Evolutionary conservation across 2,888 invertebrate species (phyloP), one percentile per base, ranked within the genome.

Genomic region (Hirtodrosophila histrioides): DNA sequence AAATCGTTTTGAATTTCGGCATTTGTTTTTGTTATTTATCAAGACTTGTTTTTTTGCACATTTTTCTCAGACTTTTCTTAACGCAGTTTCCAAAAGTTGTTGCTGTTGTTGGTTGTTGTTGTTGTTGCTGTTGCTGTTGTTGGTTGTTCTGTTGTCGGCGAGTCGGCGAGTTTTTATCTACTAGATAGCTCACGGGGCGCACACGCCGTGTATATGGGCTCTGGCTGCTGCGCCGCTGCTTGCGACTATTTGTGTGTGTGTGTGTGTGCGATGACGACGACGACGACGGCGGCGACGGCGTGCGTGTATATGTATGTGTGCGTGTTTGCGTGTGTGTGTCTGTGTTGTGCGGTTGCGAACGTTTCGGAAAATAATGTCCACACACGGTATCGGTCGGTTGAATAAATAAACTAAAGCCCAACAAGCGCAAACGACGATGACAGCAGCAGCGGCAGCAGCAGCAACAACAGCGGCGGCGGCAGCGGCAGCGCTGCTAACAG

Each of bases 301-400:
- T 55, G 50, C 58, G 41, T 60, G 48, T 57, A 39, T 50, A 40
- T 35, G 17, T 53, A 8, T 53, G 54, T 39, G 53, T 53, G 48
- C 2, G 17, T 53, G 54, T 39, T 50, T 53, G 48, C 2, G 17
- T 17, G 64, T 69, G 65, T 68, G 44, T 68, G 73, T 73, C 79
- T 66, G 77, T 72, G 79, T 85, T 88, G 76, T 79, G 78, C 69
- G 76, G 76, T 68, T 83, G 87, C 87, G 90, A 87, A 88, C 90
- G 90, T 86, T 89, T 89, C 86, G 88, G 86, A 86, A 90, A 91
- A 89, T 88, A 91, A 89, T 91, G 91, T 91, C 91, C 90, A 89
- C 90, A 89, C 90, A 88, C 90, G 89, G 89, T 88, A 90, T 91
- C 90, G 88, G 89, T 89, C 91, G 90, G 86, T 89, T 89, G 91